A percentile compares a stretch with the other conserved stretches of the same genome.
These are phyloP conservation scores for Phasia obesa DNA, from an alignment of 2,888 invertebrate species.

Conservation along the genomic window DNA sequence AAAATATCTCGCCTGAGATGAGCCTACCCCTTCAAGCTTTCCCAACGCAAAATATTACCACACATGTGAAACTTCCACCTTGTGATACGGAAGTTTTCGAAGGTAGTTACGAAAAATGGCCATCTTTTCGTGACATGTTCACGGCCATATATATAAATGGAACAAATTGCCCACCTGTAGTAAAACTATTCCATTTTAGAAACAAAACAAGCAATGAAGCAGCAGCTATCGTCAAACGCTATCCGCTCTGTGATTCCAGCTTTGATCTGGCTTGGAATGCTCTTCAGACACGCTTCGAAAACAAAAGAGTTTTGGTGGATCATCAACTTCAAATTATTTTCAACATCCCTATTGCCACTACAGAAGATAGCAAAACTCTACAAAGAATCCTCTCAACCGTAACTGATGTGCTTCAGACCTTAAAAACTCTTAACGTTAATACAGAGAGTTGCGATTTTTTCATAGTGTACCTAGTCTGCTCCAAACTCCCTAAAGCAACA, in stretches of 20 bases:
- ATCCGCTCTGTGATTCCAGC: constrained; percentile 9
- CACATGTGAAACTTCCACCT: no score
- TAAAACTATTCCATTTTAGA: neutral
- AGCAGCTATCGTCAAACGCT: constrained; percentile 36
- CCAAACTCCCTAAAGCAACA: neutral
- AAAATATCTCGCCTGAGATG: no score
- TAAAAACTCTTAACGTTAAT: neutral
- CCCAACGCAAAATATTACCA: no score
- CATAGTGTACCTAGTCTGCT: neutral
- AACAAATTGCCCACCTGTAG: no score
- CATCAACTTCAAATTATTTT: constrained; percentile 15
- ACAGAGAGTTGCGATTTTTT: neutral
- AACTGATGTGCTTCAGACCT: no score
- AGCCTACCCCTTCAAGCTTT: no score
- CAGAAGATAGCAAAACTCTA: constrained; percentile 1
- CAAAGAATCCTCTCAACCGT: constrained; percentile 7
- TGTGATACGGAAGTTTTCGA: no score
- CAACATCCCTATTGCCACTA: neutral
- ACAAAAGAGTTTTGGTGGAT: constrained; percentile 30
- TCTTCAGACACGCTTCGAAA: constrained; percentile 20
- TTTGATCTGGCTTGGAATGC: constrained; percentile 37
- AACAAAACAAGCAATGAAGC: constrained; percentile 37
- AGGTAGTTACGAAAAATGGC: no score
- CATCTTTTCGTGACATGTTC: no score
- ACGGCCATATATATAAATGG: no score